phyloP scores from a whole-genome alignment of 2,113 vertebrate genomes.

The Ptyas mucosa region DNA sequence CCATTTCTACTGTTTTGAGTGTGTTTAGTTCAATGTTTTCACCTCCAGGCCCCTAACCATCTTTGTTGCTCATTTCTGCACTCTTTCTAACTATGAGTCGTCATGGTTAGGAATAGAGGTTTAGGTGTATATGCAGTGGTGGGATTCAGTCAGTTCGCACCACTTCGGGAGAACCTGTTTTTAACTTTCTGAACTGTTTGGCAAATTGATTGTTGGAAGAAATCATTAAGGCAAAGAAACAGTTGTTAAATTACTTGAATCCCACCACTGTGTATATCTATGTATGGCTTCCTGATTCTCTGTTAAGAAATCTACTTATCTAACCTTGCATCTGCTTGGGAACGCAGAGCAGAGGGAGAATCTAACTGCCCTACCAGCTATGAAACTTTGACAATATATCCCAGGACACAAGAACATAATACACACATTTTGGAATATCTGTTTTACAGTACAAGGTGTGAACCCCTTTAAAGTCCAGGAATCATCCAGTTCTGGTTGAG shows the following conservation, averaged over 20 bases:
- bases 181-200: too few relatives aligned
- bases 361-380: not conserved
- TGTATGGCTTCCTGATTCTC: not conserved
- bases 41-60: not conserved
- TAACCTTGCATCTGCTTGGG: not conserved
- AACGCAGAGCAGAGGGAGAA: not conserved
- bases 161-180: too few relatives aligned
- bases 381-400: not conserved
- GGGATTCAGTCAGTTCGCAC: too few relatives aligned
- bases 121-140: not conserved
- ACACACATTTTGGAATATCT: constrained; percentile 31
- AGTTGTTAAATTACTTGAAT: too few relatives aligned
- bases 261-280: not conserved
- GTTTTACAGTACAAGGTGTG: constrained; percentile 8
- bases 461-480: constrained; percentile 30
- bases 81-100: not conserved
- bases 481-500: constrained; percentile 33
- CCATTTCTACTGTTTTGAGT: too few relatives aligned
- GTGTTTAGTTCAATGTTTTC: not conserved
- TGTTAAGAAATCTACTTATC: not conserved
- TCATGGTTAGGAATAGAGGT: not conserved
- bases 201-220: too few relatives aligned
- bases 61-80: not conserved
- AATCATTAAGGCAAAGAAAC: too few relatives aligned
- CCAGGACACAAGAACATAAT: not conserved